Base-by-base conservation (phyloP, 2,113 vertebrate species). In the Lathamus discolor region DNA sequence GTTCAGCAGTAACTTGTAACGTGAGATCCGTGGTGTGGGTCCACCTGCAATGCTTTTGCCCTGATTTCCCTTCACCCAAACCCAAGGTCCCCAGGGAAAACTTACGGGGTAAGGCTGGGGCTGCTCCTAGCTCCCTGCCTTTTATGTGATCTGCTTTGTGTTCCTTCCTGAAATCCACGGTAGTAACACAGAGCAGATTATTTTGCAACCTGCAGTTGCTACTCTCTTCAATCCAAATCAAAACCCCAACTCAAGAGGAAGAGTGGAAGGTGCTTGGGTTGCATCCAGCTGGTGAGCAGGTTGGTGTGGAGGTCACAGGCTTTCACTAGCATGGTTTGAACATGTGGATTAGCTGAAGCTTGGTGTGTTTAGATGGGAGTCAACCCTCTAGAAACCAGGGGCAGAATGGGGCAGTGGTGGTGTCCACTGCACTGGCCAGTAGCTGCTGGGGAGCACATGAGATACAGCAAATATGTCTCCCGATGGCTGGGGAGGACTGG, bases 21-120 rank as follows among this genome's bases (percentile, higher is more conserved):
- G 4, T 2, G 41, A 6, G 2, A 17, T 10, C 13, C 0, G 11
- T 4, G 70, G 18, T 0, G 5, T 8, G 54, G 9, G 13, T 41
- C 41, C 29, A 27, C 25, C 31, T 31, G 35, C 24, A 13, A 10
- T 1, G 2, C 33, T 52, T n/a, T 29, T 7, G 2, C 24, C 27
- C 31, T 35, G 1, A 0, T 46, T 39, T 49, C 57, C 67, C 51
- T 2, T 39, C 20, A 22, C 13, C 33, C 49, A n/a, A 10, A n/a
- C 13, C 62, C 68, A 2, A 8, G 17, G 15, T 51, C 41, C n/a
- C 68, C 35, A 46, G 39, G 43, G n/a, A 29, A 29, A 6, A 7
- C 39, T 10, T 6, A 15, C 1, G 17, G n/a, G 27, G 5, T 17
- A 3, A 39, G 2, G 25, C 33, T 29, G 49, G 15, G 29, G 41